A percentile compares a stretch with the other conserved stretches of the same genome.
phyloP scores from a whole-genome alignment of 2,888 invertebrate genomes.

The Acanthococcus lagerstroemiae region DNA sequence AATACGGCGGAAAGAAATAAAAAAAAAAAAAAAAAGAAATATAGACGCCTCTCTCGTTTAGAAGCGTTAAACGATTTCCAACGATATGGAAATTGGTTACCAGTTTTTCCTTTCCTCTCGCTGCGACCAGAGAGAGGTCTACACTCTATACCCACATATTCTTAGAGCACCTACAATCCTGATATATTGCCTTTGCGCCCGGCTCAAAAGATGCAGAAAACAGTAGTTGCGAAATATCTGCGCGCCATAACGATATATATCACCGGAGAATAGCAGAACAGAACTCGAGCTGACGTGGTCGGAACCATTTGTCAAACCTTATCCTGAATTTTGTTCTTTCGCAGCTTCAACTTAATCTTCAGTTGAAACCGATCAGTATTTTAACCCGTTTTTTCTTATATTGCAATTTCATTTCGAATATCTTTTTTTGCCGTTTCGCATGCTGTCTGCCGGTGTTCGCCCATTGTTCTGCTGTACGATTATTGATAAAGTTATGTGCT shows the following conservation, averaged over 20 bases:
- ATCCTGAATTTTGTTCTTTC: constrained; percentile 22
- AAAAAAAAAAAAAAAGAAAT: neutral
- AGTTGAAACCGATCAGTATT: neutral
- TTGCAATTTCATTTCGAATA: too few species aligned
- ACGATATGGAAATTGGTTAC: constrained; percentile 29
- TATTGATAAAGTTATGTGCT: too few species aligned
- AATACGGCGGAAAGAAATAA: too few species aligned
- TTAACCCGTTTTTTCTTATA: too few species aligned
- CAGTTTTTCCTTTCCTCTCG: neutral
- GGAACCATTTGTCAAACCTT: constrained; percentile 25
- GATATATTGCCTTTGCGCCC: constrained; percentile 27
- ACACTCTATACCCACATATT: constrained; percentile 14
- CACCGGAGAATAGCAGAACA: neutral
- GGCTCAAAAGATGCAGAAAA: constrained; percentile 23
- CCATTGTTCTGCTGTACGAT: too few species aligned
- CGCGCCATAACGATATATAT: constrained; percentile 21
- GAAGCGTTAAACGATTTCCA: constrained; percentile 25
- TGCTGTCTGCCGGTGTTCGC: too few species aligned
- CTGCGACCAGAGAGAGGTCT: neutral
- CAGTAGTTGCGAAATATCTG: constrained; percentile 23
- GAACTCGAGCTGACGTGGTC: neutral
- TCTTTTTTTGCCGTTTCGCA: too few species aligned
- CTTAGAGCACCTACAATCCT: constrained; percentile 19
- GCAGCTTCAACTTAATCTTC: constrained; percentile 21
- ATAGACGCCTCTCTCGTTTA: constrained; percentile 1